Conservation (phyloP, 2,888 invertebrate species). For the Stenolophus ochropezus region DNA sequence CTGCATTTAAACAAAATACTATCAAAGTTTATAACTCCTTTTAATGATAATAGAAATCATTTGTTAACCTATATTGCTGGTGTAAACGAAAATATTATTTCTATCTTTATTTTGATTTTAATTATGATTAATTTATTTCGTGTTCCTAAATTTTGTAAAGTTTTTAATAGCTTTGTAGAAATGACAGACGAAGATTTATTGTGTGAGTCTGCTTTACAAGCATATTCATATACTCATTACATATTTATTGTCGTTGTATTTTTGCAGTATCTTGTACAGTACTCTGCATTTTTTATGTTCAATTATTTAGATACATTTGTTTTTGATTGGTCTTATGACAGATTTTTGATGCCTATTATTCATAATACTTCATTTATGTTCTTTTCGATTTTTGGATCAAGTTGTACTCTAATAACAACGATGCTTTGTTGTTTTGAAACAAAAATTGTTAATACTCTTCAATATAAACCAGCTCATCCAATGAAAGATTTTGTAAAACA, state of each 20-base stretch:
- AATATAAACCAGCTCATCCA: constrained; percentile 69
- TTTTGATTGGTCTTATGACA: constrained; percentile 65
- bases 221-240: constrained; percentile 65
- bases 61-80: constrained; percentile 40
- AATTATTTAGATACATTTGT: constrained; percentile 66
- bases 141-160: constrained; percentile 66
- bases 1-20: constrained; percentile 62
- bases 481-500: constrained; percentile 62
- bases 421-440: constrained; percentile 71
- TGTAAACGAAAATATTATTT: constrained; percentile 43
- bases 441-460: constrained; percentile 67
- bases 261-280: constrained; percentile 64
- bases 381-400: constrained; percentile 61
- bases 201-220: constrained; percentile 67
- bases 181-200: constrained; percentile 68
- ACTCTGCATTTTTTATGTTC: constrained; percentile 65
- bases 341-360: constrained; percentile 66
- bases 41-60: background rate
- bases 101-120: constrained; percentile 66
- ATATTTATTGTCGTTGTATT: constrained; percentile 63
- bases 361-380: constrained; percentile 68
- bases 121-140: constrained; percentile 66
- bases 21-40: constrained; percentile 8
- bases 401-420: constrained; percentile 24
- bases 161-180: constrained; percentile 66